Percentiles rank a stretch among this genome's conserved stretches.
These are phyloP conservation scores for Cordylochernes scorpioides DNA, from an alignment of 2,888 invertebrate species.

Conservation along the genomic window DNA sequence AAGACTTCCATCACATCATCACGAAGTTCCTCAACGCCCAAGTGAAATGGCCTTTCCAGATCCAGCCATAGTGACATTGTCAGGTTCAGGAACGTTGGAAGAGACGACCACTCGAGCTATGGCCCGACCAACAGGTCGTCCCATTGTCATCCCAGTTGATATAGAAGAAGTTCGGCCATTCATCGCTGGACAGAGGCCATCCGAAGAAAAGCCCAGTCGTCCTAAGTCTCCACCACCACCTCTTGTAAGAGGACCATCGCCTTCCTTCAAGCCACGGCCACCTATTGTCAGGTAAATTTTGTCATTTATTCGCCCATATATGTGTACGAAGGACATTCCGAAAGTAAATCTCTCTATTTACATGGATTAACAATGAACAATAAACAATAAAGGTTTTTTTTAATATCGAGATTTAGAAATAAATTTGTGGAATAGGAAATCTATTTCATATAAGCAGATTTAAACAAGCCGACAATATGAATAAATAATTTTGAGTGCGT, in stretches of 20 bases:
- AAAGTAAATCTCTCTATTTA: no score
- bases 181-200: conserved; percentile 5
- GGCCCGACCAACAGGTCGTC: conserved; percentile 20
- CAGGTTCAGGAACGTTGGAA: background rate
- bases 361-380: no score
- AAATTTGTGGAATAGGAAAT: no score
- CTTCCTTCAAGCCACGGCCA: conserved; percentile 11
- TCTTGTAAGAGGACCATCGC: conserved; percentile 3
- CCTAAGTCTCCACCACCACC: conserved; percentile 2
- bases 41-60: background rate
- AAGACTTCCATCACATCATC: no score
- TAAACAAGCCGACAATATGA: no score
- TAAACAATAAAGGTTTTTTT: no score
- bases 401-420: no score
- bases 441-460: no score
- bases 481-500: no score
- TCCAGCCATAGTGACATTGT: background rate
- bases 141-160: conserved; percentile 32
- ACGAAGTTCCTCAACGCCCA: no score
- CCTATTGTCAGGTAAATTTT: conserved; percentile 9
- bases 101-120: background rate
- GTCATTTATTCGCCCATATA: no score
- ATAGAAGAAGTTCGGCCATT: conserved; percentile 28
- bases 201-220: conserved; percentile 1
- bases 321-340: no score